A percentile compares a stretch with the other conserved stretches of the same genome.
These are phyloP conservation scores for Microctonus brassicae DNA, from an alignment of 2,888 invertebrate species.

Conservation along the genomic window DNA sequence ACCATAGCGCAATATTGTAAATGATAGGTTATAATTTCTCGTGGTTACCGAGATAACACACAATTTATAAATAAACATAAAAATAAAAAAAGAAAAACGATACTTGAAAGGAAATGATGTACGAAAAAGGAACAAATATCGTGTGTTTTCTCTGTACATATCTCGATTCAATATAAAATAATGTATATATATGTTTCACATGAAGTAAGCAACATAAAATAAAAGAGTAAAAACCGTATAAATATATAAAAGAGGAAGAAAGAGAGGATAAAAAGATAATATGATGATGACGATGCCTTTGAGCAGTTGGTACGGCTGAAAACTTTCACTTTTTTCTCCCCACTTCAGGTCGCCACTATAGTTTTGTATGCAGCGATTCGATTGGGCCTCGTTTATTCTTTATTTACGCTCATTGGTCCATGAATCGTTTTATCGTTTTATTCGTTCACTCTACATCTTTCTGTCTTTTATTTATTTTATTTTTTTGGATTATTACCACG, in stretches of 20 bases:
- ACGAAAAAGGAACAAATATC: neutral
- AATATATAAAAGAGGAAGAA: neutral
- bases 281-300: constrained; percentile 15
- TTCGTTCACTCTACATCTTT: constrained; percentile 26
- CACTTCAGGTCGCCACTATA: neutral
- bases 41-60: neutral
- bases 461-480: constrained; percentile 37
- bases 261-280: neutral
- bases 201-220: neutral
- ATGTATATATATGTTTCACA: neutral
- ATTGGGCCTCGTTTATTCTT: constrained; percentile 36
- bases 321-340: constrained; percentile 66
- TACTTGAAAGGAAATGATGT: neutral
- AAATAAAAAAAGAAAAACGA: neutral
- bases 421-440: neutral
- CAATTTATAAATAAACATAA: neutral
- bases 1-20: no score
- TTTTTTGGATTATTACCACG: neutral
- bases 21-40: no score
- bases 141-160: no score
- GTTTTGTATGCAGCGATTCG: constrained; percentile 46
- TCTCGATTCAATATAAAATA: no score
- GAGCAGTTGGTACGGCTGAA: constrained; percentile 47
- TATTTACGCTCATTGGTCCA: constrained; percentile 53
- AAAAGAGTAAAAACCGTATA: neutral